phyloP scores from a whole-genome alignment of 2,113 vertebrate species.

The Euleptes europaea region DNA sequence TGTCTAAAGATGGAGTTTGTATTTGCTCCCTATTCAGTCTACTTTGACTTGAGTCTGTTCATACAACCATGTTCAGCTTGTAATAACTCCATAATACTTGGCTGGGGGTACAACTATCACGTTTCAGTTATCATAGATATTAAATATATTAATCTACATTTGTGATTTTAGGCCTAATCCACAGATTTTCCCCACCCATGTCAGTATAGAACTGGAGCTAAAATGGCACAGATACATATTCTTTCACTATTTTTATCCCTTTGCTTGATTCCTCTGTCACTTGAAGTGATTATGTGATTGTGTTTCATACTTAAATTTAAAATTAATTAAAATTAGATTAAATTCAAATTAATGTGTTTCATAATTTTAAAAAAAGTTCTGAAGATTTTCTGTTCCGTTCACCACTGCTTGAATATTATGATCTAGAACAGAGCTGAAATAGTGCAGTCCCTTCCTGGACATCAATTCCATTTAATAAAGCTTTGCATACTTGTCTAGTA shows the following conservation, averaged over 20 bases:
- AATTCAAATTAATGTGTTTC: background rate
- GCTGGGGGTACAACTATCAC: background rate
- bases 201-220: slow-evolving; percentile 16
- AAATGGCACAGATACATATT: background rate
- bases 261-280: background rate
- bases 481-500: slow-evolving; percentile 20
- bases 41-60: background rate
- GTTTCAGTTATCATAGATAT: background rate
- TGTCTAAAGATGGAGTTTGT: background rate
- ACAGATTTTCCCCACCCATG: background rate
- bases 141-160: slow-evolving; percentile 57
- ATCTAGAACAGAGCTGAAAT: background rate
- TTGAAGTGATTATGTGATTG: background rate
- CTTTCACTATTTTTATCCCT: too few species aligned
- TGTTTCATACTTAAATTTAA: background rate
- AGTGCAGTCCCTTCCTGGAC: background rate
- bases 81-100: background rate
- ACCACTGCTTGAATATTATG: fast-evolving
- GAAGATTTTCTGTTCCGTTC: background rate
- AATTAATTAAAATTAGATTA: too few species aligned
- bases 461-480: background rate
- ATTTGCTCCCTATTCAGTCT: background rate
- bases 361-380: background rate
- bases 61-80: background rate
- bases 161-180: slow-evolving; percentile 23